These are phyloP conservation scores for Aphidoletes aphidimyza DNA, from an alignment of 2,888 invertebrate genomes.

Conservation along the genomic window DNA sequence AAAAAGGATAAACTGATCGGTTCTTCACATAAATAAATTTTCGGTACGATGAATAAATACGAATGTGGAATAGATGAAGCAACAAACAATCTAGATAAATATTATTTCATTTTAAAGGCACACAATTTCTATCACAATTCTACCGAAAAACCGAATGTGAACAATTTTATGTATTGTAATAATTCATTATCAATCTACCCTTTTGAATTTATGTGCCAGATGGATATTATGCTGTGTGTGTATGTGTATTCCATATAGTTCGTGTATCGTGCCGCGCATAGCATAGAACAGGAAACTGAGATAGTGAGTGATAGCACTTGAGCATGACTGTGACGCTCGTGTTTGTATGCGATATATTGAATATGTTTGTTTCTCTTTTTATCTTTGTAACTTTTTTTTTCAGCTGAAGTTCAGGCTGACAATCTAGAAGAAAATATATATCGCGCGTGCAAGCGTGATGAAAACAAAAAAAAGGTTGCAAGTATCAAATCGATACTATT, in stretches of 20 bases:
- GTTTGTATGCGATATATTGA: constrained; percentile 5
- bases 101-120: constrained; percentile 22
- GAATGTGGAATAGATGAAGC: neutral
- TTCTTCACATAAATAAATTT: neutral
- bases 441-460: constrained; percentile 22
- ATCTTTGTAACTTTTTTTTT: too few species aligned
- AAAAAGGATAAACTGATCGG: too few species aligned
- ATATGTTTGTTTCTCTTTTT: too few species aligned
- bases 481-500: constrained; percentile 12
- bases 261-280: neutral
- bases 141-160: neutral
- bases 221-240: neutral
- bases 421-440: neutral
- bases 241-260: neutral
- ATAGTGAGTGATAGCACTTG: neutral
- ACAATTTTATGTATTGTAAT: neutral
- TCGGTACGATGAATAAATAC: neutral
- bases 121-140: constrained; percentile 28
- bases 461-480: constrained; percentile 19
- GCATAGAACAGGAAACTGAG: neutral
- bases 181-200: neutral
- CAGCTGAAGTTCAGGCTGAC: too few species aligned
- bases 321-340: neutral
- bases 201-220: neutral
- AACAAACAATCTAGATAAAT: constrained; percentile 51